Percentiles rank a stretch among this genome's conserved stretches.
Conservation (phyloP, 2,113 vertebrate genomes). For the Rhinopomastus cyanomelas region DNA sequence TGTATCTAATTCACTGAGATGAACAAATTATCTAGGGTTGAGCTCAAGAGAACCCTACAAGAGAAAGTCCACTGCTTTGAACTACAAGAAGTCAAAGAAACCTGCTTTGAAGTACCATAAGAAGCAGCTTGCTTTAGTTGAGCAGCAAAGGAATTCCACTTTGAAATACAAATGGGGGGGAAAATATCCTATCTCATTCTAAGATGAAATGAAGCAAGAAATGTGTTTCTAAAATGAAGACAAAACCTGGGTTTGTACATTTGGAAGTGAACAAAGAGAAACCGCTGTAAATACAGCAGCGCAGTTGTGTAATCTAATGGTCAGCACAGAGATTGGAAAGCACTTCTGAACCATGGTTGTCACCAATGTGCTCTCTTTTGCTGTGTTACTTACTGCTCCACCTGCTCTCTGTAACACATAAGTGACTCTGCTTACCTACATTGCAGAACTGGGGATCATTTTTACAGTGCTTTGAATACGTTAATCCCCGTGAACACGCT, state of each 20-base stretch:
- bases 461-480: slow-evolving; percentile 8
- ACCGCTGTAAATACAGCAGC: neutral
- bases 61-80: slow-evolving; percentile 58
- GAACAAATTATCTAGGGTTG: slow-evolving; percentile 47
- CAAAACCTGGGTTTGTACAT: neutral
- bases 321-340: neutral
- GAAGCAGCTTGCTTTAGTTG: slow-evolving; percentile 36
- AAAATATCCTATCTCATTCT: neutral
- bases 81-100: neutral
- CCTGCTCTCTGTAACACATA: neutral
- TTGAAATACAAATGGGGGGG: slow-evolving; percentile 51
- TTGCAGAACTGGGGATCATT: neutral
- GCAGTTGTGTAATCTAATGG: neutral
- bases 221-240: slow-evolving; percentile 1
- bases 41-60: slow-evolving; percentile 54
- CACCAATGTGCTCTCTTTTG: neutral
- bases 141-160: slow-evolving; percentile 35
- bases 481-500: neutral
- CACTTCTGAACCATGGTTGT: neutral
- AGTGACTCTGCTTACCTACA: neutral
- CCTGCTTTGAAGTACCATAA: neutral
- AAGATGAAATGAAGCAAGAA: slow-evolving; percentile 36
- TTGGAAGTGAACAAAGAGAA: slow-evolving; percentile 2
- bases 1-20: slow-evolving; percentile 44
- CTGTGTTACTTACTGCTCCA: neutral